Conservation (phyloP, 2,113 vertebrate genomes). For the Sisor rabdophorus region DNA sequence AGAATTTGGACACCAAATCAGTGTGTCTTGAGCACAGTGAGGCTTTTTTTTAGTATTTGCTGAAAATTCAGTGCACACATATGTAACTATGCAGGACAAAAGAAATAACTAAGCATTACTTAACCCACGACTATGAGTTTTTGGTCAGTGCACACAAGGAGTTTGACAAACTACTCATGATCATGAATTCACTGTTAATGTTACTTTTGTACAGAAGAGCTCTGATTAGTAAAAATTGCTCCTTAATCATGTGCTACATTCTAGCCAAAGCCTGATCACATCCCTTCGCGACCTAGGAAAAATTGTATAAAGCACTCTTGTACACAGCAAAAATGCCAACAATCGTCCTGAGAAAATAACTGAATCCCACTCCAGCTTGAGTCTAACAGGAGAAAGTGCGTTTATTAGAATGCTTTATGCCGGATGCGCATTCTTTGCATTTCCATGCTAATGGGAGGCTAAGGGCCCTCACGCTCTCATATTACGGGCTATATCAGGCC, state of each 20-base stretch:
- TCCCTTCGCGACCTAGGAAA: not conserved
- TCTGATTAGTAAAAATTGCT: not conserved
- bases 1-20: not conserved
- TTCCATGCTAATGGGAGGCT: slow-evolving; percentile 67
- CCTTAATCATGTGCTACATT: not conserved
- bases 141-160: too few species aligned
- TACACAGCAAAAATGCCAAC: slow-evolving; percentile 38
- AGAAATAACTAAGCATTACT: not conserved
- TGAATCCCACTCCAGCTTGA: slow-evolving; percentile 59
- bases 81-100: not conserved
- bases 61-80: not conserved
- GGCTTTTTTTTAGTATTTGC: too few species aligned
- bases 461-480: slow-evolving; percentile 58
- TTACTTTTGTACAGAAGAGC: not conserved
- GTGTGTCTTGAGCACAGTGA: not conserved
- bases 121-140: not conserved
- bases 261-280: not conserved
- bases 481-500: slow-evolving; percentile 50
- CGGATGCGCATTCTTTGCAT: slow-evolving; percentile 53
- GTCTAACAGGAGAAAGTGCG: slow-evolving; percentile 46
- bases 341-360: slow-evolving; percentile 63
- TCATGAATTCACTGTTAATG: not conserved
- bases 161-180: not conserved
- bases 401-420: slow-evolving; percentile 59
- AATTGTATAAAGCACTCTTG: not conserved